phyloP scores from a whole-genome alignment of 2,113 vertebrate genomes.

The Podilymbus podiceps region DNA sequence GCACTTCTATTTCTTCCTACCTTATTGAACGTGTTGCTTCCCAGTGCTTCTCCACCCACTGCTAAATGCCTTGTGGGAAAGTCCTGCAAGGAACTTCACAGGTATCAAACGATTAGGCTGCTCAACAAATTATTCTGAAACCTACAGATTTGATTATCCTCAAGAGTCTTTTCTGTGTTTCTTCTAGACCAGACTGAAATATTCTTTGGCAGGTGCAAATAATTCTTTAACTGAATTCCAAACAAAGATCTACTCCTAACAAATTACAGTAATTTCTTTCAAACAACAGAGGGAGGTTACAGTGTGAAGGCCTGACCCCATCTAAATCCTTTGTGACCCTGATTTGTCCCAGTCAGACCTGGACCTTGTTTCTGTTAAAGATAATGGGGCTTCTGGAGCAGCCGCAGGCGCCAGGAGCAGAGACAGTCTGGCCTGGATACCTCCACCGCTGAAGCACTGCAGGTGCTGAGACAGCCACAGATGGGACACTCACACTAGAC shows the following conservation, averaged over 20 bases:
- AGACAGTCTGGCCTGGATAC: background rate
- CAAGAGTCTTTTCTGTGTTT: background rate
- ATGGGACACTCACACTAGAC: background rate
- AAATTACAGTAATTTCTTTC: background rate
- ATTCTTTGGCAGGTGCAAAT: background rate
- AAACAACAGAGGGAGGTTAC: background rate
- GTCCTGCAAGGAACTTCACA: background rate
- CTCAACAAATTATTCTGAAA: background rate
- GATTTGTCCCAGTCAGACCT: background rate
- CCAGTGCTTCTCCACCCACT: background rate
- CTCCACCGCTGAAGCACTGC: background rate
- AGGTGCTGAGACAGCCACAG: fast-evolving
- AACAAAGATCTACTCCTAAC: background rate
- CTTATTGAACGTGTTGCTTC: fast-evolving
- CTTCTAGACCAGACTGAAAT: background rate
- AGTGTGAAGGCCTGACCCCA: background rate
- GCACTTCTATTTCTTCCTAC: background rate
- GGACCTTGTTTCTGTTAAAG: background rate
- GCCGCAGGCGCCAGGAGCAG: background rate
- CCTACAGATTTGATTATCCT: background rate
- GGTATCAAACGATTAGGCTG: background rate
- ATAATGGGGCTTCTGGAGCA: background rate
- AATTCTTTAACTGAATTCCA: background rate
- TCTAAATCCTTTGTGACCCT: background rate
- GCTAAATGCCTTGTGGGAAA: background rate